phyloP scores from a whole-genome alignment of 2,113 vertebrate genomes.

The Turdus rufiventris region DNA sequence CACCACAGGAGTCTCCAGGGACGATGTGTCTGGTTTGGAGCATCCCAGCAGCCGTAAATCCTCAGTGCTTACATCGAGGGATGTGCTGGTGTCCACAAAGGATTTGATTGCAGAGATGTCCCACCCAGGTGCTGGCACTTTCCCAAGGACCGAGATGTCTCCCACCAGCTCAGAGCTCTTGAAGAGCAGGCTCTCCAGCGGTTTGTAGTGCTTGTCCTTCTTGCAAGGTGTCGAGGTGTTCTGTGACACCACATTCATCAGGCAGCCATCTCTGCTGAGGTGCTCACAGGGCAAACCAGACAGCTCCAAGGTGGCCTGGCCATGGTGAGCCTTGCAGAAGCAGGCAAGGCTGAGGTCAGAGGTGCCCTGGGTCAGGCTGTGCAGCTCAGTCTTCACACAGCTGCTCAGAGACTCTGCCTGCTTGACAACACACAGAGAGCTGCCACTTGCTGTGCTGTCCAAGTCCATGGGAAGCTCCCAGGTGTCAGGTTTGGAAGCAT shows the following conservation, averaged over 20 bases:
- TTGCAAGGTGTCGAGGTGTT: conserved; percentile 52
- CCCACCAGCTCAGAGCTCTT: not conserved
- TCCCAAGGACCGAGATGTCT: not conserved
- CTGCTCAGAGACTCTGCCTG: not conserved
- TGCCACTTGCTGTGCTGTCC: not conserved
- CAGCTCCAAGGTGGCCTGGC: not conserved
- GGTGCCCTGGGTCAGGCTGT: not conserved
- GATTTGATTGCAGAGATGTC: conserved; percentile 53
- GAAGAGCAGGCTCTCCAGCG: not conserved
- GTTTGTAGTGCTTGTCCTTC: not conserved
- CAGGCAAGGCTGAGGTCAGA: not conserved
- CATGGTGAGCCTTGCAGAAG: not conserved
- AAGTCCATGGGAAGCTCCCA: not conserved
- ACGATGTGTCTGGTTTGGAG: not conserved
- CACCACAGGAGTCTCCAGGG: not conserved
- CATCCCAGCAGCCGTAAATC: not conserved
- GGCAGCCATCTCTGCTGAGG: not conserved
- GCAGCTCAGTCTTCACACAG: not conserved
- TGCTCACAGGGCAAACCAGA: not conserved
- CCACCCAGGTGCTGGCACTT: not conserved
- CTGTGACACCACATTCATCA: not conserved
- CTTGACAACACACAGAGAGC: not conserved
- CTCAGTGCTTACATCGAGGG: conserved; percentile 10
- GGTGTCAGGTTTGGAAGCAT: not conserved
- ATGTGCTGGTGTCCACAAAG: not conserved